A percentile compares a stretch with the other conserved stretches of the same genome.
phyloP scores from a whole-genome alignment of 1,140 invertebrate genomes.

The Cydia splendana region DNA sequence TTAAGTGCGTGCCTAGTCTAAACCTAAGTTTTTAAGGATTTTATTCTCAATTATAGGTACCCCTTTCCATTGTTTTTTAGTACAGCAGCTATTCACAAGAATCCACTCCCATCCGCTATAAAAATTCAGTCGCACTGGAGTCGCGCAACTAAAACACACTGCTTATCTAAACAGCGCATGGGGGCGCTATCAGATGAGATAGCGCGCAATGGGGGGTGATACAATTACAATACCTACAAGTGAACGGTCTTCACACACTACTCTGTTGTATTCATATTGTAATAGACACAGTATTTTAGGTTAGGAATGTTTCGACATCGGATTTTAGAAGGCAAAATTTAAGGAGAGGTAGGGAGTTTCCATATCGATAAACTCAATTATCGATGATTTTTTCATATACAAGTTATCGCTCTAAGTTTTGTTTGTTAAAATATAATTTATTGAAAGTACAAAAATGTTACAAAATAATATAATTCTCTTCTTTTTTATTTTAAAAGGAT shows the following conservation, averaged over 20 bases:
- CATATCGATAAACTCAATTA: too few species aligned
- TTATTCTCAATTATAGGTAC: too few species aligned
- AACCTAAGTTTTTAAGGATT: too few species aligned
- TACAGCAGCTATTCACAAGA: not conserved
- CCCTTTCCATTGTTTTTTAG: too few species aligned
- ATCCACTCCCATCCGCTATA: not conserved
- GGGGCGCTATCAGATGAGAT: constrained; percentile 9
- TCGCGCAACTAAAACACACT: constrained; percentile 6
- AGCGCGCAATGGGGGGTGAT: constrained; percentile 2
- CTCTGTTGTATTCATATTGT: not conserved
- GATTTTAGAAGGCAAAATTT: too few species aligned
- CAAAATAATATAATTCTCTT: too few species aligned
- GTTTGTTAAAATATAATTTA: too few species aligned
- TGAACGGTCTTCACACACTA: not conserved
- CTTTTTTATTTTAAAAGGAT: too few species aligned
- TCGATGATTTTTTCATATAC: too few species aligned
- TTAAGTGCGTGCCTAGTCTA: too few species aligned
- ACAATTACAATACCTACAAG: not conserved
- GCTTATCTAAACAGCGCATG: constrained; percentile 13
- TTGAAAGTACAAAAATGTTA: too few species aligned
- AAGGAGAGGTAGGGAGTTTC: too few species aligned
- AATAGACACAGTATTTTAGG: not conserved
- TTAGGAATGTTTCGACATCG: not conserved
- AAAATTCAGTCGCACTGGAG: not conserved
- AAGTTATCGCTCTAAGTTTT: not conserved